Conservation (phyloP, 2,113 vertebrate genomes). For the Hassar affinis region DNA sequence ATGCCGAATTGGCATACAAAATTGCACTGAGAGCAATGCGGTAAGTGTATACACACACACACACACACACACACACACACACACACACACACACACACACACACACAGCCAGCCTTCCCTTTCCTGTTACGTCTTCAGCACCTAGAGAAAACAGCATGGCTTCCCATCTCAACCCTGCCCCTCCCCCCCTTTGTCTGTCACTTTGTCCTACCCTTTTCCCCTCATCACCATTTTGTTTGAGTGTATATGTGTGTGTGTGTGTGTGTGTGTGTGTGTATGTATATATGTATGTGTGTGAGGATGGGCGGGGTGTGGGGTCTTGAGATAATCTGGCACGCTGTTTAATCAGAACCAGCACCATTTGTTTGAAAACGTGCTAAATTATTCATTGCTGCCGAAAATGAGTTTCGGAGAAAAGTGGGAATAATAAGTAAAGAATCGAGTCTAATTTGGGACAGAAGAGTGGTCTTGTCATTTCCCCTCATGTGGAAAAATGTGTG, state of each 20-base stretch:
- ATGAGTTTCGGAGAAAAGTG: conserved; percentile 61
- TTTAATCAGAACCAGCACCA: conserved; percentile 71
- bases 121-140: not conserved
- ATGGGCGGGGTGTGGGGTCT: conserved; percentile 8
- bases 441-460: conserved; percentile 57
- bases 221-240: not conserved
- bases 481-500: not conserved
- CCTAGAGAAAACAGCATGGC: conserved; percentile 5
- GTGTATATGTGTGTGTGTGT: not conserved
- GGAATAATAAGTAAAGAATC: conserved; percentile 68
- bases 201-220: not conserved
- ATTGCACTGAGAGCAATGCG: conserved; percentile 98
- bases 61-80: conserved; percentile 41
- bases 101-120: not conserved
- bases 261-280: not conserved
- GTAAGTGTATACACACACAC: conserved; percentile 71
- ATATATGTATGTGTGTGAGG: not conserved
- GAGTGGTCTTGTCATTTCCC: conserved; percentile 43
- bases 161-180: not conserved
- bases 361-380: conserved; percentile 69
- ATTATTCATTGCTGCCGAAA: conserved; percentile 69
- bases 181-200: not conserved
- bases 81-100: not conserved
- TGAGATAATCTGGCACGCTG: conserved; percentile 55
- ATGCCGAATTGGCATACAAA: conserved; percentile 95